These are phyloP conservation scores for Podabrus alpinus DNA, from an alignment of 2,888 invertebrate species.

Conservation along the genomic window DNA sequence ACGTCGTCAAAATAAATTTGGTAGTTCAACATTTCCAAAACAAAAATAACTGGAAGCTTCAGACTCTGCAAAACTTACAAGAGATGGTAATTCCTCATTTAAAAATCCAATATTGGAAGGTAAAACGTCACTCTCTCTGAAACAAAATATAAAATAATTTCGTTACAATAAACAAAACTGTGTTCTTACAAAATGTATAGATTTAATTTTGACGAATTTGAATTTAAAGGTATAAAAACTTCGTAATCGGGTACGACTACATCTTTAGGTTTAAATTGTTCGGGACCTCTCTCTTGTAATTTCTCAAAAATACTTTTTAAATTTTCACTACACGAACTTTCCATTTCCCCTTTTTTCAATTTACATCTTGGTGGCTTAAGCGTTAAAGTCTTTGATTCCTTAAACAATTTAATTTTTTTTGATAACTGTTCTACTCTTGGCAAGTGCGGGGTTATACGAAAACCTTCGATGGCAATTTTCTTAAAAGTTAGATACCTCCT, in stretches of 20 bases:
- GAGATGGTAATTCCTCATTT: conserved; percentile 29
- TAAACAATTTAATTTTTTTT: neutral
- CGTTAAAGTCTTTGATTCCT: neutral
- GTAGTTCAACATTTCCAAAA: conserved; percentile 37
- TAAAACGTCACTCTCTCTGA: conserved; percentile 26
- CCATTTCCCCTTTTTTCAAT: neutral
- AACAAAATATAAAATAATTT: conserved; percentile 13
- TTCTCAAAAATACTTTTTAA: neutral
- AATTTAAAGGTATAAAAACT: neutral
- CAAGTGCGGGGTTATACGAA: conserved; percentile 17
- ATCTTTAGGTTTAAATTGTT: neutral
- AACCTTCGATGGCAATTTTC: conserved; percentile 44
- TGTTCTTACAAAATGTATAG: neutral
- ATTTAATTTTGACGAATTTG: neutral
- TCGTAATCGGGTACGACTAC: conserved; percentile 4
- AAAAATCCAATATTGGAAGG: conserved; percentile 29
- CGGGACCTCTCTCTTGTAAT: neutral
- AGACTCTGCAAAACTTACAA: conserved; percentile 38
- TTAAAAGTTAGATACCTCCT: conserved; percentile 45
- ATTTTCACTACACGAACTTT: neutral
- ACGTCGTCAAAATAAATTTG: conserved; percentile 18
- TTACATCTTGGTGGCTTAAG: neutral
- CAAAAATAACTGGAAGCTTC: conserved; percentile 42
- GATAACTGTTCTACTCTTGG: conserved; percentile 5
- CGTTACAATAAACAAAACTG: neutral